Conservation (phyloP, 2,888 invertebrate genomes). For the Pseudococcus jackbeardsleyi region DNA sequence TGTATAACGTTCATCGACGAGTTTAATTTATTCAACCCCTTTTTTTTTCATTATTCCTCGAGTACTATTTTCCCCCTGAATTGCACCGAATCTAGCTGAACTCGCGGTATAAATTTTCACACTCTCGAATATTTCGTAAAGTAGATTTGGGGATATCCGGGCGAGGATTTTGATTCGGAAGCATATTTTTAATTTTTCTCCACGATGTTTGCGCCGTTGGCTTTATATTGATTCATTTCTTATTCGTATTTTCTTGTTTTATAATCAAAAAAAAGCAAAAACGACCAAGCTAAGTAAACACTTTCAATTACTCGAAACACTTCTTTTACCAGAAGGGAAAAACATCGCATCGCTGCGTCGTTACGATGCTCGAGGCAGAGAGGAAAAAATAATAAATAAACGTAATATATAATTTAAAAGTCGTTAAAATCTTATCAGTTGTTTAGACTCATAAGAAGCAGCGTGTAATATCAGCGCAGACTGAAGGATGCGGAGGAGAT, state of each 20-base stretch:
- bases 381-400: background rate
- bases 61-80: background rate
- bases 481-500: background rate
- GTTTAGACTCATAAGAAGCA: background rate
- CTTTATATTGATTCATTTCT: too few species aligned
- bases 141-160: background rate
- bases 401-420: slow-evolving; percentile 40
- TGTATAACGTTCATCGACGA: slow-evolving; percentile 17
- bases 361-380: background rate
- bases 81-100: background rate
- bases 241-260: too few species aligned
- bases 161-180: background rate
- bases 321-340: background rate
- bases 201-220: background rate
- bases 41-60: slow-evolving; percentile 2
- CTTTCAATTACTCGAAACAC: background rate
- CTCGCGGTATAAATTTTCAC: slow-evolving; percentile 11
- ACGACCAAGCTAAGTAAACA: background rate
- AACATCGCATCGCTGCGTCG: background rate
- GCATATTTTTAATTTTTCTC: slow-evolving; percentile 20
- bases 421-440: slow-evolving; percentile 45
- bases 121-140: background rate
- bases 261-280: too few species aligned
- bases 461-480: background rate
- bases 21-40: slow-evolving; percentile 33